A percentile compares a stretch with the other conserved stretches of the same genome.
phyloP scores from a whole-genome alignment of 2,888 invertebrate genomes.

The Proisotoma minuta region DNA sequence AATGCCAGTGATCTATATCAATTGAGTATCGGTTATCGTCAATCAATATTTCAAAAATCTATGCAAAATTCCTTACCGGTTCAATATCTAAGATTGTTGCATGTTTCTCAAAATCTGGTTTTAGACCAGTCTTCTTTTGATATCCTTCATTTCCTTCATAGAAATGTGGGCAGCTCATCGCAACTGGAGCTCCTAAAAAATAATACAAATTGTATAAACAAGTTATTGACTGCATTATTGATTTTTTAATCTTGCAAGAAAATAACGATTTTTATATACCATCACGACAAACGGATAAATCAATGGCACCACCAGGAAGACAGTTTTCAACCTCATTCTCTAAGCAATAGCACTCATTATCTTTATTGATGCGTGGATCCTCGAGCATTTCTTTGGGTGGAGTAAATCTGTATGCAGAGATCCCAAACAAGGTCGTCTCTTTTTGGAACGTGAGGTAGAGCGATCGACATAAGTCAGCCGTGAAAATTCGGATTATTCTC shows the following conservation, averaged over 20 bases:
- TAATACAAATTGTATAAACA: not conserved
- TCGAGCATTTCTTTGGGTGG: conserved; percentile 17
- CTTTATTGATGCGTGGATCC: conserved; percentile 11
- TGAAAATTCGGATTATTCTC: conserved; percentile 10
- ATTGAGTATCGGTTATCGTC: not conserved
- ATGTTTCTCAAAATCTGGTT: conserved; percentile 14
- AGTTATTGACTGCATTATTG: too few species aligned
- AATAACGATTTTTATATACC: conserved; percentile 3
- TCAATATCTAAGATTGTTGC: conserved; percentile 17
- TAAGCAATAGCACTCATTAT: conserved; percentile 21
- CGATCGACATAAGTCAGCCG: conserved; percentile 20
- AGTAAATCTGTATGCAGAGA: conserved; percentile 19
- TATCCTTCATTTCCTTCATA: conserved; percentile 22
- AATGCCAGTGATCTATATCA: conserved; percentile 34
- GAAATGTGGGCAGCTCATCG: conserved; percentile 26
- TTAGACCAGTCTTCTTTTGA: conserved; percentile 6
- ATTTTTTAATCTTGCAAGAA: too few species aligned
- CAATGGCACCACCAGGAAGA: conserved; percentile 16
- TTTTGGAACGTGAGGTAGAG: conserved; percentile 13
- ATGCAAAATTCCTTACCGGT: conserved; percentile 9
- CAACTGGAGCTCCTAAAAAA: conserved; percentile 22
- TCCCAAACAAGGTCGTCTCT: conserved; percentile 10
- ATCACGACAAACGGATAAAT: conserved; percentile 23
- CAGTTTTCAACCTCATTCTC: conserved; percentile 10
- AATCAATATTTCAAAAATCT: conserved; percentile 1